Base-by-base conservation (phyloP, 2,888 invertebrate species). In the Euclidia mi region DNA sequence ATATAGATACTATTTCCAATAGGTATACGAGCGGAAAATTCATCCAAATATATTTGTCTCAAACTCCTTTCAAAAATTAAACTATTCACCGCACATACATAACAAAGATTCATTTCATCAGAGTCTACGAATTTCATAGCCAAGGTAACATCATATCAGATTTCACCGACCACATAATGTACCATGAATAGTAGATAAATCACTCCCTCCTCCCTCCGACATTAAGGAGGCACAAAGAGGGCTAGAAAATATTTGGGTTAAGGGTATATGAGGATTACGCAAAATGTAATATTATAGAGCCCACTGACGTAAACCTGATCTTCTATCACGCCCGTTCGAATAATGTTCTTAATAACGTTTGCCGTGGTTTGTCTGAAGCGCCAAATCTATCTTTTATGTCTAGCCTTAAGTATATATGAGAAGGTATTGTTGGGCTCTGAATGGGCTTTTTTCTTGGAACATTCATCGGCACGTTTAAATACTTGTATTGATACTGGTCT, bases 111-210 rank as follows among this genome's bases (percentile, higher is more conserved):
- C 50, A 53, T 56, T 57, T 41, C 45, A 42, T 25, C 20, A 55
- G 47, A 48, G 53, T 61, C 55, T 29, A 77, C 70, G 72, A 70
- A 76, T 76, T 70, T 58, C 56, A 70, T 70, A 64, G 56, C 55
- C 31, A 32, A 68, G 51, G 53, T 64, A 61, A 77, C 67, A 65
- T 48, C 62, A 57, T 77, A 85, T 84, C 84, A 82, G 84, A 84
- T 83, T 77, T 82, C 79, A 75, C 71, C 65, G 75, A 79, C 76
- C 76, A 76, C 74, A 77, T 82, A 81, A 82, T 81, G 69, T 80
- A 82, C 81, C 79, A 78, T 81, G 82, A 81, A 83, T 80, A 78
- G 82, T 84, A 81, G 72, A 88, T 87, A 87, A 86, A 88, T 88
- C 86, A 86, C 77, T 51, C 53, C 49, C 55, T 48, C 69, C 73